Evolutionary conservation across 2,797 vertebrate genomes (phyloP), one percentile per base, ranked within the genome.

Genomic region (Rhadinocentrus ornatus): DNA sequence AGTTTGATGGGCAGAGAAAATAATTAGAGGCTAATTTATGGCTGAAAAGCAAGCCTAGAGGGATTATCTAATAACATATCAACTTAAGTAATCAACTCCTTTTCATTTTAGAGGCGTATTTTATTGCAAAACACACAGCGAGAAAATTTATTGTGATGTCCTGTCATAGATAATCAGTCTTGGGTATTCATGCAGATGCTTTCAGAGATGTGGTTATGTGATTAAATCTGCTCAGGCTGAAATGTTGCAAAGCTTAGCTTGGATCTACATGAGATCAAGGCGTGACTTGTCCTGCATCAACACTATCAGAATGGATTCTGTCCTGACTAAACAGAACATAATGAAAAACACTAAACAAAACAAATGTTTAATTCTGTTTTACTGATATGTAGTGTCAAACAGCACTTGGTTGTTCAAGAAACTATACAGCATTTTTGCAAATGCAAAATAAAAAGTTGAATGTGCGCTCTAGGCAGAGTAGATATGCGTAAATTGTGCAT

Each of bases 401-500:
- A n/a, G n/a, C n/a, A n/a, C n/a, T n/a, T n/a, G n/a, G n/a, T n/a
- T n/a, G n/a, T n/a, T n/a, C 18, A 8, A 29, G 29, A 4, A 29
- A 29, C 29, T 29, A 29, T 29, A 3, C 29, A 29, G 22, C 20
- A 48, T 37, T 11, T 37, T 37, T 37, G 35, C 35, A 1, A 52
- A 52, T 52, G 50, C 22, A 34, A 46, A 8, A 66, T 44, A 29
- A 62, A 35, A 61, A 53, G 12, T 27, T 35, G 15, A 27, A 8
- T 50, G 34, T 52, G 27, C 34, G 16, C 0, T 3, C 53, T 29
- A 29, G 13, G 12, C 53, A 34, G 16, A 44, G 39, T 34, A 16
- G 56, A 44, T 56, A 32, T 66, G 26, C 16, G 50, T 50, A 13
- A 57, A 27, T 41, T 20, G 13, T 68, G 22, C 20, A 59, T 59